These are phyloP conservation scores for Rhopalosiphum padi DNA, from an alignment of 1,140 invertebrate species.

Conservation along the genomic window DNA sequence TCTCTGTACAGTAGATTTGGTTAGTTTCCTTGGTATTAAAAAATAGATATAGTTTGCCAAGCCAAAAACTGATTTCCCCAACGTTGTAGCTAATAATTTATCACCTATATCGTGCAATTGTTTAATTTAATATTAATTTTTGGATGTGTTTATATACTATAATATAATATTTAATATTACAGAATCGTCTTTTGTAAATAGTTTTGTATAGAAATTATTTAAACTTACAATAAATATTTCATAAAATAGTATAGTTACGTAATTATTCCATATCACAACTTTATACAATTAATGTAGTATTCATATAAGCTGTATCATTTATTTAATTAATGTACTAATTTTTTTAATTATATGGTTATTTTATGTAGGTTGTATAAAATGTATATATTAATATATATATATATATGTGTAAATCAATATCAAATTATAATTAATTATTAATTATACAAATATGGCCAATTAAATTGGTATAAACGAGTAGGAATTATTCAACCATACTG, in stretches of 20 bases:
- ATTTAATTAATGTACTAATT: background rate
- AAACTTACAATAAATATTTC: background rate
- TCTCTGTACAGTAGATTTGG: background rate
- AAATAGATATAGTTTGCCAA: background rate
- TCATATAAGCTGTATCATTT: background rate
- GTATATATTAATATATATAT: too few relatives aligned
- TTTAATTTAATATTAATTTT: background rate
- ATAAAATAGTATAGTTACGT: background rate
- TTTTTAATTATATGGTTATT: background rate
- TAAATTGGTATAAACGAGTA: background rate
- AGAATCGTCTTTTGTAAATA: accelerated
- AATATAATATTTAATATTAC: background rate
- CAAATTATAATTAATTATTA: too few relatives aligned
- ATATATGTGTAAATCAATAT: background rate
- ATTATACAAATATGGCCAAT: background rate
- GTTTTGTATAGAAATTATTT: background rate
- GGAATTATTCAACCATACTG: background rate
- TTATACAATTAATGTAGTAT: background rate
- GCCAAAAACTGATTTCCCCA: background rate
- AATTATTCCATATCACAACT: background rate
- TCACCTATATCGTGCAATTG: background rate
- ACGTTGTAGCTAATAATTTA: background rate
- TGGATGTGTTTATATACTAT: background rate
- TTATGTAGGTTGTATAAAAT: background rate
- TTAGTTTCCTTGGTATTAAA: background rate